A percentile compares a stretch with the other conserved stretches of the same genome.
phyloP scores from a whole-genome alignment of 2,888 invertebrate species.

The Melanostoma scalare region DNA sequence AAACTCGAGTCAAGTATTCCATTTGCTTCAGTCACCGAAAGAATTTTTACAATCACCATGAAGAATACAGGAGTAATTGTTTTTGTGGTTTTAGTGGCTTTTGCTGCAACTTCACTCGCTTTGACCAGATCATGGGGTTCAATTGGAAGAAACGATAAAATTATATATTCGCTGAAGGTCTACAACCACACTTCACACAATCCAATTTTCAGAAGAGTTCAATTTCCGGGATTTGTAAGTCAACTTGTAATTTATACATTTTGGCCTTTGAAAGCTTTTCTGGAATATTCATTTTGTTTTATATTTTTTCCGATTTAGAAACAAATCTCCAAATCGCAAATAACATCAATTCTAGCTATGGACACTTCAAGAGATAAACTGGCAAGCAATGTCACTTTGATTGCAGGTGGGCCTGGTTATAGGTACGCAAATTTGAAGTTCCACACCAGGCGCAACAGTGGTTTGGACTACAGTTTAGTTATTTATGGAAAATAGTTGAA shows the following conservation, averaged over 20 bases:
- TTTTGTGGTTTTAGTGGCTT: conserved; percentile 3
- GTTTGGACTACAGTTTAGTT: neutral
- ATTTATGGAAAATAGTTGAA: neutral
- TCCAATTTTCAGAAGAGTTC: neutral
- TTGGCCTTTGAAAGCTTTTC: neutral
- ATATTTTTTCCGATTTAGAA: neutral
- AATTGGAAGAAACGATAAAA: neutral
- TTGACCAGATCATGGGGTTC: neutral
- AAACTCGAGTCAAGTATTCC: too few species aligned
- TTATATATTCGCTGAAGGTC: neutral
- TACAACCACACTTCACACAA: conserved; percentile 4
- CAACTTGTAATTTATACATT: too few species aligned
- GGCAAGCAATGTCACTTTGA: neutral
- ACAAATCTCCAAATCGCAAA: neutral
- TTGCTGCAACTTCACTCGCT: conserved; percentile 5
- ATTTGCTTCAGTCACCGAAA: too few species aligned
- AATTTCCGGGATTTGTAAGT: conserved; percentile 21
- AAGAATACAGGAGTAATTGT: conserved; percentile 21
- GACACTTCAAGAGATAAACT: neutral
- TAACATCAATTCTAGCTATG: neutral
- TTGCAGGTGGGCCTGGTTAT: neutral
- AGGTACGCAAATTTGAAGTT: neutral
- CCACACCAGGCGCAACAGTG: neutral
- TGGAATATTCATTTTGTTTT: neutral
- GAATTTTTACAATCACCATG: neutral